These are phyloP conservation scores for Mionectes olivaceus DNA, from an alignment of 2,797 vertebrate species.

Conservation along the genomic window DNA sequence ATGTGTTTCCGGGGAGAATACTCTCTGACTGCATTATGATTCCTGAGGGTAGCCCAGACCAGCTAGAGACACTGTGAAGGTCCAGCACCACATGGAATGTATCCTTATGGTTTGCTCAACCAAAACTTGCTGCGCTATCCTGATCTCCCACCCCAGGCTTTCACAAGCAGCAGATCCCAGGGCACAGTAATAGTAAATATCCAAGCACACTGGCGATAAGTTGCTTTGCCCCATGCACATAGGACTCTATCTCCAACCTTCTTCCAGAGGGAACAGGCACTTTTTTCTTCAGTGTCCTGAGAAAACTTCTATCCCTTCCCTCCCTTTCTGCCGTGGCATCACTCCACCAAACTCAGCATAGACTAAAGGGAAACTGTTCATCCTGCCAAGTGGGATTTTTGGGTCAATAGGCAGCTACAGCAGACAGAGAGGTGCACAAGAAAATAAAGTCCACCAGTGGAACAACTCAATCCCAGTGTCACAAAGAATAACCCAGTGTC, in stretches of 20 bases:
- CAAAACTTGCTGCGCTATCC: not conserved
- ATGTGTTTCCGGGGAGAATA: not conserved
- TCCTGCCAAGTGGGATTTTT: not conserved
- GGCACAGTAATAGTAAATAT: not conserved
- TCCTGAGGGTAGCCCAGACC: not conserved
- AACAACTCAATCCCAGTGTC: not conserved
- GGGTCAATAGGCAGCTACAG: not conserved
- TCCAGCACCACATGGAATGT: rapidly evolving
- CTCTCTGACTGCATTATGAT: not conserved
- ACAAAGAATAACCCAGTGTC: not conserved
- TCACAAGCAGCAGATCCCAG: not conserved
- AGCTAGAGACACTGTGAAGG: not conserved
- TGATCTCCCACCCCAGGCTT: not conserved
- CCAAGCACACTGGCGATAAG: not conserved
- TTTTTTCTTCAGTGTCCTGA: not conserved
- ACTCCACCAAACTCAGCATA: not conserved
- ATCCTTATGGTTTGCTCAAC: not conserved
- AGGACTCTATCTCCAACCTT: rapidly evolving
- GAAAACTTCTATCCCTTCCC: not conserved
- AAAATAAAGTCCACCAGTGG: not conserved
- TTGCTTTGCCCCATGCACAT: rapidly evolving
- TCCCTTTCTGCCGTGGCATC: not conserved
- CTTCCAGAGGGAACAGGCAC: not conserved
- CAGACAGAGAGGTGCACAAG: not conserved
- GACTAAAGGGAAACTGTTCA: not conserved